Evolutionary conservation across 53 echinoderm and acorn worm species (phyloP).

Genomic region (Holothuria scabra): DNA sequence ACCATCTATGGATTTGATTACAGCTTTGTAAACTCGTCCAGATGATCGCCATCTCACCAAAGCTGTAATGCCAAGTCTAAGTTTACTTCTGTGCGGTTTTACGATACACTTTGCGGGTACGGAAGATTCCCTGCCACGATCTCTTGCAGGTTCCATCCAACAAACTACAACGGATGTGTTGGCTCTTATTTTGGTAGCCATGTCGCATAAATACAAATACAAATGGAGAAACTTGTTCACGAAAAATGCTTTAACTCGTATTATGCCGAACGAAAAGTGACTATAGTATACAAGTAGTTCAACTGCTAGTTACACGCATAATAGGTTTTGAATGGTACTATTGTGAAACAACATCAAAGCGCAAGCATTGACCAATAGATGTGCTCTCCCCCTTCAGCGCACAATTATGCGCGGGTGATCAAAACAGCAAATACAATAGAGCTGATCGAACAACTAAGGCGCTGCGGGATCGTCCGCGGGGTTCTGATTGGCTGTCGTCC

Average conservation of each 20-base stretch:
- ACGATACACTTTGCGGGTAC: not conserved
- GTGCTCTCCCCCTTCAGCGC: not conserved
- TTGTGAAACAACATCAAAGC: not conserved
- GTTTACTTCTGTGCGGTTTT: conserved; percentile 18
- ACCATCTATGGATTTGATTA: conserved; percentile 20
- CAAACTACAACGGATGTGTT: conserved; percentile 2
- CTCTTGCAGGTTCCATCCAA: conserved; percentile 26
- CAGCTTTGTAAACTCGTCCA: conserved; percentile 7
- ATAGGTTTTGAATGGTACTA: not conserved
- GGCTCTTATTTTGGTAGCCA: conserved; percentile 14
- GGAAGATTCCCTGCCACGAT: conserved; percentile 17
- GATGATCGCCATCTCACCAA: conserved; percentile 21
- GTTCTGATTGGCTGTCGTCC: not conserved
- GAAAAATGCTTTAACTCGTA: no score
- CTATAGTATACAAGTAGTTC: no score
- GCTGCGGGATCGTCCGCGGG: not conserved
- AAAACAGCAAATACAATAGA: conserved; percentile 30
- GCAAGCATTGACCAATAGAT: conserved; percentile 1
- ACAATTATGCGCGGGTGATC: conserved; percentile 14
- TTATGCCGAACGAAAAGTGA: no score
- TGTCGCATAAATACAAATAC: not conserved
- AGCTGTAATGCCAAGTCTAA: not conserved
- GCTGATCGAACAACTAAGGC: not conserved
- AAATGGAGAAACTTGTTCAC: no score
- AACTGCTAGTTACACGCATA: no score